Conservation (phyloP, 2,113 vertebrate genomes). For the Rhinoptilus africanus region DNA sequence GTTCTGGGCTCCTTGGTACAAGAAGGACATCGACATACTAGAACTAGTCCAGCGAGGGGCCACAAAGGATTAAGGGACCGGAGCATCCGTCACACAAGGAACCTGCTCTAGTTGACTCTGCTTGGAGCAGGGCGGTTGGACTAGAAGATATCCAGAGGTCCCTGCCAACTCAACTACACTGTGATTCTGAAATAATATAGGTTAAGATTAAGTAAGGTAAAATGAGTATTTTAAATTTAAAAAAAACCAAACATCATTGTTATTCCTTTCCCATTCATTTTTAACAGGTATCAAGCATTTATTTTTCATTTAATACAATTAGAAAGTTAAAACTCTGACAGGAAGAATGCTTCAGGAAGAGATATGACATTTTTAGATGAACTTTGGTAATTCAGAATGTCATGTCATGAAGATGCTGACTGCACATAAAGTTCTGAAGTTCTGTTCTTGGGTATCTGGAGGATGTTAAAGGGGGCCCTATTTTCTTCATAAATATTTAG, state of each 20-base stretch:
- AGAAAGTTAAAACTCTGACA: background rate
- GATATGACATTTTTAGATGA: background rate
- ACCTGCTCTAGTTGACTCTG: background rate
- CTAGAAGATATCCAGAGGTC: background rate
- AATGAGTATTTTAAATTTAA: background rate
- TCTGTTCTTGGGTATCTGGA: background rate
- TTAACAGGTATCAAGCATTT: background rate
- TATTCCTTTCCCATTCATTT: background rate
- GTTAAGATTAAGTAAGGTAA: background rate
- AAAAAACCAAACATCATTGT: background rate
- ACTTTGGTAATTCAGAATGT: background rate
- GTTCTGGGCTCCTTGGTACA: background rate
- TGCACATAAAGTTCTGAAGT: background rate
- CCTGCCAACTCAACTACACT: background rate
- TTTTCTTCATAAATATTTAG: background rate
- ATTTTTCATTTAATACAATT: background rate
- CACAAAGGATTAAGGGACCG: background rate
- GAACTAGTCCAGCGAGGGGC: background rate
- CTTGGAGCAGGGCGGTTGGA: background rate
- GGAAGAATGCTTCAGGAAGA: background rate
- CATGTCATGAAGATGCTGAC: background rate
- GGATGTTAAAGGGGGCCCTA: background rate
- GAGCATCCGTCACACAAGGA: background rate
- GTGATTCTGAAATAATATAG: background rate
- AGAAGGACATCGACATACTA: background rate